Percentiles rank a stretch among this genome's conserved stretches.
Evolutionary conservation across 1,140 invertebrate species (phyloP).

Genomic region (Aphelenchoides besseyi): DNA sequence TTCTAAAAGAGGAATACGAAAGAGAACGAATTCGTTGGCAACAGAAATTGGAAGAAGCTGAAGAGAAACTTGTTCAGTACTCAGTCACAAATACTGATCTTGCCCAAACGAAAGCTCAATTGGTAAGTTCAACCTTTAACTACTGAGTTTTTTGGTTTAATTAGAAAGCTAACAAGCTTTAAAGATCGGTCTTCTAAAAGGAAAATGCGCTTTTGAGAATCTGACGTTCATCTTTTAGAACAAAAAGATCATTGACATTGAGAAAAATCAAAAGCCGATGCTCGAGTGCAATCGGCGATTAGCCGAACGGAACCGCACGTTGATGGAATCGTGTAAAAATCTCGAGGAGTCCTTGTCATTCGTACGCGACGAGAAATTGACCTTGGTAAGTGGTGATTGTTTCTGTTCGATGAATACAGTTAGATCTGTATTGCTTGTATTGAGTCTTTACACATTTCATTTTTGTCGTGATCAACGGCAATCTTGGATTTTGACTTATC

Average conservation of each 20-base stretch:
- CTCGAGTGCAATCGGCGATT: constrained; percentile 55
- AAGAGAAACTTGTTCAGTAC: constrained; percentile 47
- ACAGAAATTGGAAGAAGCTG: constrained; percentile 55
- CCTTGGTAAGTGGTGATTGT: constrained; percentile 40
- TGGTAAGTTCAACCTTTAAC: constrained; percentile 52
- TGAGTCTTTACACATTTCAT: neutral
- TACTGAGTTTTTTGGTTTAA: no score
- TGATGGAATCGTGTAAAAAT: constrained; percentile 50
- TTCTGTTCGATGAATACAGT: neutral
- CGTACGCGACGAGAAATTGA: constrained; percentile 53
- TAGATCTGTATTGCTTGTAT: neutral
- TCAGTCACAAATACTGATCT: constrained; percentile 52
- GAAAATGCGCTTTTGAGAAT: no score
- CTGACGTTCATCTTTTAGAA: constrained; percentile 49
- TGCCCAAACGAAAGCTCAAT: constrained; percentile 58
- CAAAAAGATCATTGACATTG: constrained; percentile 59
- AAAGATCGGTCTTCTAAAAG: no score
- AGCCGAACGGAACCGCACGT: constrained; percentile 47
- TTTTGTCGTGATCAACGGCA: no score
- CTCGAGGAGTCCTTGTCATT: constrained; percentile 53
- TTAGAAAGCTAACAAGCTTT: no score
- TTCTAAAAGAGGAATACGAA: constrained; percentile 47
- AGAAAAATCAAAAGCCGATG: constrained; percentile 58
- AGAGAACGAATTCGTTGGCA: constrained; percentile 53
- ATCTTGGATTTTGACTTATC: constrained; percentile 10